Evolutionary conservation across 2,113 vertebrate species (phyloP), one percentile per base, ranked within the genome.

Genomic region (Addax nasomaculatus): DNA sequence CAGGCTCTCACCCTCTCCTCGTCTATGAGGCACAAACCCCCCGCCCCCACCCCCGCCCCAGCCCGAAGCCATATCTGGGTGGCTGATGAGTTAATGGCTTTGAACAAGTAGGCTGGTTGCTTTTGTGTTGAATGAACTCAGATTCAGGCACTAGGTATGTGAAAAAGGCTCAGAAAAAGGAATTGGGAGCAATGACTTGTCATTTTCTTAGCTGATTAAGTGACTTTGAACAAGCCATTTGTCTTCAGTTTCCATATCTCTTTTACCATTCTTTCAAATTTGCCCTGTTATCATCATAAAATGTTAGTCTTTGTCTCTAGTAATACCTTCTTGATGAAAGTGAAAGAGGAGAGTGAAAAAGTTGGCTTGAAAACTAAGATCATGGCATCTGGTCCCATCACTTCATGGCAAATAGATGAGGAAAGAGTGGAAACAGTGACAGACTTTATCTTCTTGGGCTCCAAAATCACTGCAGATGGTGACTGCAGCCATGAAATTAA

Each of bases 41-140:
- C 5, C 5, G 2, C 53, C 27, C 27, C 58, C 27, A 2, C 0
- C 25, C 16, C 45, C 8, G 0, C 43, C 17, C 43, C 6, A 0
- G 21, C 21, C 27, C 15, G 5, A 39, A 16, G 9, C 51, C 39
- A 2, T 58, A 13, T 30, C 7, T 92, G 43, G n/a, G 53, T 85
- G 36, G 30, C 21, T 62, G 60, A 53, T 6, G 6, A 93, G 5
- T 67, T 92, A 57, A 47, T 64, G 27, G 15, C 57, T 97, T 92
- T 93, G 67, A 81, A 45, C 47, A 78, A 79, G 33, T 84, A 45
- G 36, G 45, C 6, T 87, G 19, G 25, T 88, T 76, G 57, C 33
- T 89, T 55, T 90, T 16, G 8, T 70, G 27, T 64, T 83, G 27
- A 76, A 67, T 81, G 64, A 86, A 4, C 45, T 96, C 47, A 94